Evolutionary conservation across 2,888 invertebrate genomes (phyloP), one percentile per base, ranked within the genome.

Genomic region (Sesamia inferens): DNA sequence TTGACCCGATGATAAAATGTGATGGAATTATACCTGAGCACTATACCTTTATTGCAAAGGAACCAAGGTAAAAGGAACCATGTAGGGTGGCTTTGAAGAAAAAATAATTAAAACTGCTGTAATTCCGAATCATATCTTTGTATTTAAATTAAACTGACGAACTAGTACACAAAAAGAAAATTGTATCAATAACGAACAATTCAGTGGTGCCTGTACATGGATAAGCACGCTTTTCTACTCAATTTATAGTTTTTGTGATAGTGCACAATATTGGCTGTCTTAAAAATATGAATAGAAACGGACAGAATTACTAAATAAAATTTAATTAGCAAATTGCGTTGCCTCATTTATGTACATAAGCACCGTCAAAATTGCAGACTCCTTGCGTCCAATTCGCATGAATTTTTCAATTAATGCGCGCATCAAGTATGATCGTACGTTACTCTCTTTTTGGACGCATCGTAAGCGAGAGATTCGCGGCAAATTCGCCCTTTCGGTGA

Each of bases 91-190:
- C 31, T 2, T 31, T 14, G 31, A 31, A 14, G 5, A 65, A n/a
- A 55, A n/a, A n/a, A n/a, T 39, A 65, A 65, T 22, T 84, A 70
- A 87, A 85, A 87, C 64, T 61, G 74, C 58, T 19, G 0, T 10
- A 61, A 44, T 79, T 82, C 76, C 80, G 82, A 84, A 85, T 82
- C 78, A 79, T 82, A 76, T 83, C 76, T 81, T 85, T 83, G 86
- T 86, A 86, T 86, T 86, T 80, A 83, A 83, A 81, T 81, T 70
- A 85, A 85, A 83, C 72, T 81, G 81, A 85, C 76, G 78, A 81
- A 85, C 81, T 84, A 81, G 31, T 74, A 76, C 58, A 78, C 62
- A 83, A 76, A 71, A 81, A 80, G 51, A 80, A 85, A 69, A 74
- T 58, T 68, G 74, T 81, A 81, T 70, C 55, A 62, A 72, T 74